Evolutionary conservation across 2,888 invertebrate genomes (phyloP).

Genomic region (Trachelus stipa): DNA sequence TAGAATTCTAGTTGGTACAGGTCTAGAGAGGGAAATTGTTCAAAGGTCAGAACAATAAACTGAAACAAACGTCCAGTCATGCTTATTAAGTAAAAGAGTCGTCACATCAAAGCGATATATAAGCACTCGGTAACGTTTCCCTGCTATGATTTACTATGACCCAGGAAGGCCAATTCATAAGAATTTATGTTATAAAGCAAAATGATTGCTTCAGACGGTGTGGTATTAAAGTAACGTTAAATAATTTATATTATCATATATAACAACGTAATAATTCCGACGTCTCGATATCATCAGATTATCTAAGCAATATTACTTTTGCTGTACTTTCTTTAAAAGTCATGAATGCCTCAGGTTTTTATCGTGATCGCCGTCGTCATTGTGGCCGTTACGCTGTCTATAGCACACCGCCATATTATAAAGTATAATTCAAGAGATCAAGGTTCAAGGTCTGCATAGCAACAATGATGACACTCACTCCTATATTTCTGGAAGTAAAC

Average conservation of each 20-base stretch:
- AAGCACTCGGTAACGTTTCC: neutral
- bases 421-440: conserved; percentile 35
- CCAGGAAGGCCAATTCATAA: neutral
- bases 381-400: neutral
- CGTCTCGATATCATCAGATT: neutral
- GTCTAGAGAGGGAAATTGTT: neutral
- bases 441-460: conserved; percentile 31
- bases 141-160: neutral
- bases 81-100: neutral
- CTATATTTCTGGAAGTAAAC: neutral
- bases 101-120: neutral
- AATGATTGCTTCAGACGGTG: neutral
- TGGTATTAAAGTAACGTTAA: neutral
- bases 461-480: neutral
- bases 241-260: neutral
- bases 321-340: neutral
- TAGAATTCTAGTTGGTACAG: neutral
- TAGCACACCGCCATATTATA: conserved; percentile 1
- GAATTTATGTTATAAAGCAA: neutral
- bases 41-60: neutral
- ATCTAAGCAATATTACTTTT: neutral
- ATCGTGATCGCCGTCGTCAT: neutral
- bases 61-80: neutral
- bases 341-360: neutral
- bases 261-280: neutral